These are phyloP conservation scores for Cyanistes caeruleus DNA, from an alignment of 2,113 vertebrate species.

Conservation along the genomic window DNA sequence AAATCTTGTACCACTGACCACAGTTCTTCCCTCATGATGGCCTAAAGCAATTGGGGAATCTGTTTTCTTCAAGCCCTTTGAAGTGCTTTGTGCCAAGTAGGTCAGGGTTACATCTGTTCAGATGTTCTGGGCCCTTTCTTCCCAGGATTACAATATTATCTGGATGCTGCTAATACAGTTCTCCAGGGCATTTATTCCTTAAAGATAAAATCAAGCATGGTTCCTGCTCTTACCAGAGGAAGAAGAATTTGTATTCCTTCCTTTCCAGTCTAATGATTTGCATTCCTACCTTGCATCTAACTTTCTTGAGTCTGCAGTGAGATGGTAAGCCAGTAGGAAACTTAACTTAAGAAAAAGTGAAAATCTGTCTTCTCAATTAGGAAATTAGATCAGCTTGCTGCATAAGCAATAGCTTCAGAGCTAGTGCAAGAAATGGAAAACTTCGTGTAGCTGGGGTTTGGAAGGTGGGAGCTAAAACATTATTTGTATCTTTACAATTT, in stretches of 20 bases:
- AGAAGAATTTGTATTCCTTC: not conserved
- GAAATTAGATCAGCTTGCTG: not conserved
- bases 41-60: not conserved
- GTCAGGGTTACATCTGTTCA: not conserved
- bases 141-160: not conserved
- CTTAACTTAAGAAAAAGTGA: not conserved
- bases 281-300: not conserved
- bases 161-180: not conserved
- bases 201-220: not conserved
- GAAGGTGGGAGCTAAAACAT: not conserved
- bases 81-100: not conserved
- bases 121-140: not conserved
- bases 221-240: not conserved
- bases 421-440: not conserved
- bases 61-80: not conserved
- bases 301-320: not conserved
- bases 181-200: not conserved
- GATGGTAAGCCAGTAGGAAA: not conserved
- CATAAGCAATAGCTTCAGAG: not conserved
- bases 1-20: not conserved
- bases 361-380: not conserved
- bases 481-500: not conserved
- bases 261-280: not conserved
- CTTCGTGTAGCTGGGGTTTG: not conserved
- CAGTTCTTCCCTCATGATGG: not conserved